Base-by-base conservation (phyloP, 2,113 vertebrate genomes). In the Cyphomyrus discorhynchus region DNA sequence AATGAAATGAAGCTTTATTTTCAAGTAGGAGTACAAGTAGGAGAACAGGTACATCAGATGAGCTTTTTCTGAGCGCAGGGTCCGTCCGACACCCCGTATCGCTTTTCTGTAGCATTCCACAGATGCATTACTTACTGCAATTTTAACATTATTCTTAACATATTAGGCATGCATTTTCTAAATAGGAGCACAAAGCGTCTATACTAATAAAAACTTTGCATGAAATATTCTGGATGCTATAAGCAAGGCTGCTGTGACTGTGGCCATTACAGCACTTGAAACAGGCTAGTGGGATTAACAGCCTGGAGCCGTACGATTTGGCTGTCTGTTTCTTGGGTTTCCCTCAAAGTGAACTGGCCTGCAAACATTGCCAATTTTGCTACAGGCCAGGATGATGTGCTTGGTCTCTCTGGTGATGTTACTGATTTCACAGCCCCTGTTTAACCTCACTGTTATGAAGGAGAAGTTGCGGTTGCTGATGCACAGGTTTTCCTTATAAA, bases 221-320 rank as follows among this genome's bases (percentile, higher is more conserved):
- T 58, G 53, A 2, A n/a, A 58, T n/a, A n/a, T 58, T 58, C 56
- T 58, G 21, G 56, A 58, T 58, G 56, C 56, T n/a, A n/a, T 24
- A n/a, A 58, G 56, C 6, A 9, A 58, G 21, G 56, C 56, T 58
- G 53, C 2, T 24, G 56, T 58, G 21, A 58, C 56, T 58, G 6
- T 24, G 21, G 7, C 9, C 56, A 58, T 24, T n/a, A 8, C n/a
- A n/a, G n/a, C n/a, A n/a, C n/a, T n/a, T 70, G n/a, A n/a, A 66
- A 27, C 62, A 66, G 62, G n/a, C n/a, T 2, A 3, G 27, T 0
- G 10, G 27, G n/a, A n/a, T 31, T 15, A 31, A 77, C 70, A 77
- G 13, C 0, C 0, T 0, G 0, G 31, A 77, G 70, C 70, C 3
- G 1, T 4, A 77, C 0, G 10, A 1, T n/a, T n/a, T n/a, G n/a